Percentiles rank a stretch among this genome's conserved stretches.
These are phyloP conservation scores for Stichodactyla mertensii DNA, from an alignment of 64 coral and sea anemone species.

Conservation along the genomic window DNA sequence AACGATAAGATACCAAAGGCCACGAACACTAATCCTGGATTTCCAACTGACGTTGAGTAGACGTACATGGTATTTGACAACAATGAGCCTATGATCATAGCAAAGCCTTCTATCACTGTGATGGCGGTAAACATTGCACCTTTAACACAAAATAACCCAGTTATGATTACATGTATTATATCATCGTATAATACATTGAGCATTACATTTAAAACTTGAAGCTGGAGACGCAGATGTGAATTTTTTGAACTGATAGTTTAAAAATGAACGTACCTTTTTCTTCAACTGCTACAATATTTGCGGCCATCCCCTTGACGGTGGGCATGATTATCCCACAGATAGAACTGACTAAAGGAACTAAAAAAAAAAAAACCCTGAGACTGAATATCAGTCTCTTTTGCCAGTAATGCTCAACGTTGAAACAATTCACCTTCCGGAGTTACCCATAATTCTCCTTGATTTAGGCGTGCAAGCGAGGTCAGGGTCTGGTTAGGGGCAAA, in stretches of 20 bases:
- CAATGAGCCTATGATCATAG: conserved; percentile 29
- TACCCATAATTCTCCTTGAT: no score
- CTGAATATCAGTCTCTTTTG: no score
- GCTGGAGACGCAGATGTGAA: no score
- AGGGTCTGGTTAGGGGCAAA: no score
- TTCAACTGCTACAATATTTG: background rate
- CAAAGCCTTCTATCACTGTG: conserved; percentile 33
- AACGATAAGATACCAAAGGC: conserved; percentile 23
- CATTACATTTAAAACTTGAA: no score
- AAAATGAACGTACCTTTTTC: background rate
- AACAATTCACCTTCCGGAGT: no score
- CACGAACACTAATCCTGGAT: conserved; percentile 47
- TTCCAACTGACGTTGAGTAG: conserved; percentile 23
- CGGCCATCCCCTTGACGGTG: background rate
- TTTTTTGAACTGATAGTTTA: no score
- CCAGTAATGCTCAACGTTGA: no score
- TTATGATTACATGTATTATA: no score
- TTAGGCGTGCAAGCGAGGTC: no score
- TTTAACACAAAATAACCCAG: background rate
- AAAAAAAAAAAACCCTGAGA: background rate
- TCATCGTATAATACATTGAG: no score
- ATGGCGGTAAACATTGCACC: conserved; percentile 51
- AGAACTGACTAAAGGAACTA: background rate
- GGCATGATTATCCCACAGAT: conserved; percentile 8
- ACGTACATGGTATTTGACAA: conserved; percentile 63